Evolutionary conservation across 2,888 invertebrate genomes (phyloP).

Genomic region (Drosophila leonis): DNA sequence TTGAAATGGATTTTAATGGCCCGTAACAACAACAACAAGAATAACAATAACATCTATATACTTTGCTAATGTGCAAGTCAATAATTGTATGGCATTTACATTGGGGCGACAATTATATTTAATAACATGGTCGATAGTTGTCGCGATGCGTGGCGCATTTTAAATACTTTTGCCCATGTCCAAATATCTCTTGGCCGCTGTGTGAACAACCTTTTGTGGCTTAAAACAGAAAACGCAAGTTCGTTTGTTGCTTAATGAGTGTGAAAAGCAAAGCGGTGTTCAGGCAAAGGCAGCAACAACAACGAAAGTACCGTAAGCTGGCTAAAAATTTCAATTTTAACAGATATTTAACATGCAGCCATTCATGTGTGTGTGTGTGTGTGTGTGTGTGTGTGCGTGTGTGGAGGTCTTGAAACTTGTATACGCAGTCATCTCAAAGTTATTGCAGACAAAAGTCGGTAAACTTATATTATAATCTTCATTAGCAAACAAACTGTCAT

Average conservation of each 20-base stretch:
- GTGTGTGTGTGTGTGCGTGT: slow-evolving; percentile 18
- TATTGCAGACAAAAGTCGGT: slow-evolving; percentile 30
- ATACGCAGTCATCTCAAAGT: slow-evolving; percentile 22
- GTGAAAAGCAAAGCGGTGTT: slow-evolving; percentile 51
- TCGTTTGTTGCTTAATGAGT: slow-evolving; percentile 71
- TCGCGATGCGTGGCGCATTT: slow-evolving; percentile 41
- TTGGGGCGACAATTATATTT: slow-evolving; percentile 53
- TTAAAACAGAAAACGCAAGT: slow-evolving; percentile 63
- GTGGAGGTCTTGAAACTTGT: background rate
- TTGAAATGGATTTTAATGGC: slow-evolving; percentile 77
- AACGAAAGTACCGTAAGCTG: slow-evolving; percentile 63
- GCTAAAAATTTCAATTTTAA: slow-evolving; percentile 67
- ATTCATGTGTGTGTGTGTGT: slow-evolving; percentile 26
- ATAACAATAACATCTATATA: slow-evolving; percentile 7
- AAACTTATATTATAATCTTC: slow-evolving; percentile 56
- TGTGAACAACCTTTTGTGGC: slow-evolving; percentile 62
- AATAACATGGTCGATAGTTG: slow-evolving; percentile 39
- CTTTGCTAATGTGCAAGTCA: slow-evolving; percentile 40
- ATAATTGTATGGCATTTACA: slow-evolving; percentile 35
- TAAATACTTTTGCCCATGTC: slow-evolving; percentile 27
- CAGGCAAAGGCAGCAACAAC: slow-evolving; percentile 5
- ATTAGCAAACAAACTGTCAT: slow-evolving; percentile 22
- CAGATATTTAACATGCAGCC: slow-evolving; percentile 67
- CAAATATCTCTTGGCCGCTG: slow-evolving; percentile 22
- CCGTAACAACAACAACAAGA: slow-evolving; percentile 55